Evolutionary conservation across 2,797 vertebrate species (phyloP).

Genomic region (Eptatretus atami): DNA sequence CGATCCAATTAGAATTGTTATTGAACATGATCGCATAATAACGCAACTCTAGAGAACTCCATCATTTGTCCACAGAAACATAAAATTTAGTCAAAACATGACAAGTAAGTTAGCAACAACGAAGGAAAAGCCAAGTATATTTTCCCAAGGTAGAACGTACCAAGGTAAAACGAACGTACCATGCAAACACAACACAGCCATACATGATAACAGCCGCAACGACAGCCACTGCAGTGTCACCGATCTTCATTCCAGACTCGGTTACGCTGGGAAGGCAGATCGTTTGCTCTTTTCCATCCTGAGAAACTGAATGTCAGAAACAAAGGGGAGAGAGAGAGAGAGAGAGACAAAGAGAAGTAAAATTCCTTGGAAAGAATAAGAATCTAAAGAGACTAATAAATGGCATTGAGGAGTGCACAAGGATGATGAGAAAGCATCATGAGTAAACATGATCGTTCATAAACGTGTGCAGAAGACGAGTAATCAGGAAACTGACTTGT

Average conservation of each 20-base stretch:
- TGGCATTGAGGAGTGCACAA: too few relatives aligned
- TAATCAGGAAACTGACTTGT: conserved; percentile 23
- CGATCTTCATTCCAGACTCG: conserved; percentile 27
- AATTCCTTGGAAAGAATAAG: too few relatives aligned
- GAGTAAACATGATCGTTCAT: neutral
- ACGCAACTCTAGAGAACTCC: too few relatives aligned
- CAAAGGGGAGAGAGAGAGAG: conserved; percentile 8
- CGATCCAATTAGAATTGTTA: too few relatives aligned
- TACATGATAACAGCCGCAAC: conserved; percentile 42
- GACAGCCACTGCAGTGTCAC: conserved; percentile 39
- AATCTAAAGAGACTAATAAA: too few relatives aligned
- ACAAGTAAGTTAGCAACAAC: too few relatives aligned
- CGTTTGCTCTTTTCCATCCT: conserved; percentile 27
- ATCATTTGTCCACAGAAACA: too few relatives aligned
- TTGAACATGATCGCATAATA: too few relatives aligned
- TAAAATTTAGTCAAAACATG: too few relatives aligned
- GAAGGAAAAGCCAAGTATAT: too few relatives aligned
- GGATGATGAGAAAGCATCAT: too few relatives aligned
- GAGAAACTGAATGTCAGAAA: conserved; percentile 15
- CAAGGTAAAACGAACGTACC: conserved; percentile 72
- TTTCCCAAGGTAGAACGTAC: conserved; percentile 18
- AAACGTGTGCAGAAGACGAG: neutral
- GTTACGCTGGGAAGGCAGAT: conserved; percentile 40
- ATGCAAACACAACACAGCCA: conserved; percentile 61
- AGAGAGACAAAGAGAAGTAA: neutral